Evolutionary conservation across 2,113 vertebrate genomes (phyloP), one percentile per base, ranked within the genome.

Genomic region (Pedionomus torquatus): DNA sequence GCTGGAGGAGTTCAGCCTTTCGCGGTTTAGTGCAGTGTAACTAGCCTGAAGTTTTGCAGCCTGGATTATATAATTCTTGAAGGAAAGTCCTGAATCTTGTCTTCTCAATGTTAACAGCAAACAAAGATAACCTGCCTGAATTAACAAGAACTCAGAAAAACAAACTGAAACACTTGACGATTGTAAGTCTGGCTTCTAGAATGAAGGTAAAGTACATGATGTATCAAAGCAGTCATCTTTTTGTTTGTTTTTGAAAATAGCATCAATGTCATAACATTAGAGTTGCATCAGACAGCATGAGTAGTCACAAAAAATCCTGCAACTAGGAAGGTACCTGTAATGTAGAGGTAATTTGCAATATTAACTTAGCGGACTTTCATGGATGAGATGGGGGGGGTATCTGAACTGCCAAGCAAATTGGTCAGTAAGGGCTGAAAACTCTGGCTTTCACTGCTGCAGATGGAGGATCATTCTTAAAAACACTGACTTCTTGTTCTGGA

Each of bases 81-180:
- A 96, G 61, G 64, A 12, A 93, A 93, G 68, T 95, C 76, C 88
- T 84, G 94, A 93, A 93, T 94, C 90, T 93, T 83, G 14, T 85
- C 49, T 96, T 93, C 93, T 96, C 95, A 68, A 79, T 79, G 49
- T 96, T 79, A 87, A 87, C 97, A 99, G 98, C 98, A 80, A 98
- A 98, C 93, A 98, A 98, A 97, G 98, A 97, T 82, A 98, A 95
- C 89, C 97, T 99, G 76, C 99, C 98, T 70, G 98, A 98, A 93
- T 95, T 99, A 94, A 98, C 98, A 61, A 86, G 78, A n/a, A 97
- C 97, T 79, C 99, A 99, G 98, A 98, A 97, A 80, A 99, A 98
- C 97, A 99, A 99, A 96, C 97, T 99, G 96, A 98, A 98, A 41
- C 98, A 99, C 88, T 97, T 99, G 74, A 99, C 98, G 17, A 98